Conservation (phyloP, 2,888 invertebrate genomes). For the Hemicrepidius hirtus region DNA sequence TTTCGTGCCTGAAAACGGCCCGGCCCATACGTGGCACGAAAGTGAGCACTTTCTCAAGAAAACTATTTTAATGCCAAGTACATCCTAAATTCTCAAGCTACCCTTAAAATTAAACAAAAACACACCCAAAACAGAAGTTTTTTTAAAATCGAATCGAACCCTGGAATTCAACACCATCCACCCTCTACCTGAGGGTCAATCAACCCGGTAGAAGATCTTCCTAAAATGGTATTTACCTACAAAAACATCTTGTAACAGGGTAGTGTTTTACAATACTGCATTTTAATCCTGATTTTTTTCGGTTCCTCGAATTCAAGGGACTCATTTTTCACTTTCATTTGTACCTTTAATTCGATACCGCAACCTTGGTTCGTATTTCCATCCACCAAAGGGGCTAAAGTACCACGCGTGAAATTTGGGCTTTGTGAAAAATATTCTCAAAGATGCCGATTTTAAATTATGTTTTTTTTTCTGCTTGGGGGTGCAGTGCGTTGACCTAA, state of each 20-base stretch:
- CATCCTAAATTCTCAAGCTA: no score
- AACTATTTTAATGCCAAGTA: no score
- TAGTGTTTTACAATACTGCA: constrained; percentile 40
- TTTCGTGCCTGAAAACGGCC: no score
- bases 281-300: constrained; percentile 49
- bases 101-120: constrained; percentile 14
- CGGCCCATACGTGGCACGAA: no score
- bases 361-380: constrained; percentile 38
- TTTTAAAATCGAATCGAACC: constrained; percentile 39
- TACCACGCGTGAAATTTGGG: constrained; percentile 54
- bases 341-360: constrained; percentile 39
- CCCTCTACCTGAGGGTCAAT: constrained; percentile 54
- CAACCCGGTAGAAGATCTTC: constrained; percentile 53
- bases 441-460: constrained; percentile 57
- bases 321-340: constrained; percentile 56
- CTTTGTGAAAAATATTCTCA: constrained; percentile 51
- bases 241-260: constrained; percentile 33
- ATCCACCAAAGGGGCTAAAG: constrained; percentile 38
- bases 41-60: no score
- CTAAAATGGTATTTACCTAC: constrained; percentile 41
- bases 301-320: constrained; percentile 41
- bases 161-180: constrained; percentile 43
- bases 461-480: constrained; percentile 54
- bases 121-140: constrained; percentile 41
- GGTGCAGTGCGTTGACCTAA: constrained; percentile 52